Base-by-base conservation (phyloP, 2,888 invertebrate genomes). In the Cataglyphis altisquamis region DNA sequence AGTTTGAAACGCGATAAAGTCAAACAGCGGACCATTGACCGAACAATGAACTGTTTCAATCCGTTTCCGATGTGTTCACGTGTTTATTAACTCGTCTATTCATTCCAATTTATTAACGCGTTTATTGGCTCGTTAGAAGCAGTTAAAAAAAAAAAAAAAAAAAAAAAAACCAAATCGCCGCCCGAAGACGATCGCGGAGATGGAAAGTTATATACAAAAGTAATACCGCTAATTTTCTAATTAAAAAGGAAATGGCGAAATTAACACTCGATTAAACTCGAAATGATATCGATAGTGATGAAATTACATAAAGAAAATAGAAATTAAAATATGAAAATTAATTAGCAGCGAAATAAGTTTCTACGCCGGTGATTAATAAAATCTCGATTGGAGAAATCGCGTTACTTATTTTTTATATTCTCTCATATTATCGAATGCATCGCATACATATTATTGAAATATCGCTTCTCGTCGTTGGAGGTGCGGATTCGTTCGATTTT, bases 401-500 rank as follows among this genome's bases (percentile, higher is more conserved):
- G 12, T 25, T 36, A 18, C 3, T 29, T 29, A 36, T 8, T 29
- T 67, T 57, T 41, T 68, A 57, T 68, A 70, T 9, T 32, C 9
- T 45, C 60, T 57, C 41, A 29, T 55, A 9, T 32, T 32, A 21
- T n/a, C 41, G 63, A 64, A 9, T 52, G 52, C 52, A 8, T 48
- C n/a, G 8, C 15, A n/a, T n/a, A 21, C 3, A 15, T 45, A 45
- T 52, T 52, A 52, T 52, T 8, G 52, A 52, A n/a, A 52, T n/a
- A 48, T 41, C 57, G 45, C 52, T 9, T 57, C 45, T 57, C 45
- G 8, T 29, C 41, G 45, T 45, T 18, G 1, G 70, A 70, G 57
- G 3, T 36, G 67, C 25, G 55, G 32, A 45, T 41, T 41, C 21
- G 78, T 72, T 80, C 72, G 72, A 80, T 80, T 80, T 72, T 72